These are phyloP conservation scores for Melanostoma mellinum DNA, from an alignment of 2,888 invertebrate species.

Conservation along the genomic window DNA sequence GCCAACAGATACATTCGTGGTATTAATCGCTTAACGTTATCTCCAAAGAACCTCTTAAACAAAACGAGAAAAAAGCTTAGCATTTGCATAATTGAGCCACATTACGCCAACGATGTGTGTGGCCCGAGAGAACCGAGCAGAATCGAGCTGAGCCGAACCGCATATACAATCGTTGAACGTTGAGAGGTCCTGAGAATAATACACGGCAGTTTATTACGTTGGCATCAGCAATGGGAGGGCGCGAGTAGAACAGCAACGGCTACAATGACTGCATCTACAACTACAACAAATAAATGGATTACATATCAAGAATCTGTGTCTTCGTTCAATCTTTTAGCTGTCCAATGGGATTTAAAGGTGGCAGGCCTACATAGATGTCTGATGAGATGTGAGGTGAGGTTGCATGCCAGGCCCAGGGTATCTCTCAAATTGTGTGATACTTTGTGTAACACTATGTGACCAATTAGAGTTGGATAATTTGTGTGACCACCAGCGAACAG, in stretches of 20 bases:
- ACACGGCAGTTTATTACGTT: slow-evolving; percentile 47
- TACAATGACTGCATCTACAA: slow-evolving; percentile 44
- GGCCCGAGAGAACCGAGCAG: slow-evolving; percentile 39
- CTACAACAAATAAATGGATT: slow-evolving; percentile 63
- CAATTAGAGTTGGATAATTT: slow-evolving; percentile 71
- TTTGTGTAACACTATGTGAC: slow-evolving; percentile 64
- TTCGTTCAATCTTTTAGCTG: slow-evolving; percentile 60
- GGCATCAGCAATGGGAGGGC: slow-evolving; percentile 18
- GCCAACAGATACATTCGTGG: slow-evolving; percentile 70
- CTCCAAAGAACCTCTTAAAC: slow-evolving; percentile 52
- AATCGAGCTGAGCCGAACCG: neutral
- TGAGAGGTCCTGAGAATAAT: slow-evolving; percentile 60
- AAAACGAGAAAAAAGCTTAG: slow-evolving; percentile 62
- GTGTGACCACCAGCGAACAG: slow-evolving; percentile 67
- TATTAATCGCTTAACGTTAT: slow-evolving; percentile 70
- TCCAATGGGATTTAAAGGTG: slow-evolving; percentile 26
- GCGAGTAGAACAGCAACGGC: neutral
- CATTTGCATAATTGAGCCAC: slow-evolving; percentile 72
- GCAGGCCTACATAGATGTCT: slow-evolving; percentile 10
- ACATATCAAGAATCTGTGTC: slow-evolving; percentile 62
- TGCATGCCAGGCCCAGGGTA: slow-evolving; percentile 8
- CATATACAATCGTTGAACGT: slow-evolving; percentile 42
- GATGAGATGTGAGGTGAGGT: slow-evolving; percentile 41
- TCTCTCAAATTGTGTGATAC: slow-evolving; percentile 48
- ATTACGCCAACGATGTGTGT: slow-evolving; percentile 68